These are phyloP conservation scores for Microtus montanus DNA, from an alignment of 2,113 vertebrate species.

Conservation along the genomic window DNA sequence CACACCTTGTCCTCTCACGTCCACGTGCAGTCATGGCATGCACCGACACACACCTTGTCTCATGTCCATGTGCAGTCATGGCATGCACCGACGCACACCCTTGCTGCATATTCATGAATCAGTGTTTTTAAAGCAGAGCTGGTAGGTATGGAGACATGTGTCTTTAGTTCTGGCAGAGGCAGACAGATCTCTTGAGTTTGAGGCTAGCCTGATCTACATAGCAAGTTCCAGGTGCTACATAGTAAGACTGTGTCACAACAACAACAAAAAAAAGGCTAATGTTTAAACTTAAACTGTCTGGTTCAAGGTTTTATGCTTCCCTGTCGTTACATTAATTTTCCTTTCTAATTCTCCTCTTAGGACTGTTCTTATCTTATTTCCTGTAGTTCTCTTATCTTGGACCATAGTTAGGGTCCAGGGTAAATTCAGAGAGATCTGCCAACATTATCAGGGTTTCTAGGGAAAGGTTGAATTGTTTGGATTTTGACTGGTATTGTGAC, in stretches of 20 bases:
- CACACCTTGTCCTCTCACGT: background rate
- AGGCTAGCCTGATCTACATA: background rate
- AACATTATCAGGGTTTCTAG: background rate
- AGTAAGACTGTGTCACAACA: background rate
- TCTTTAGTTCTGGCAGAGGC: background rate
- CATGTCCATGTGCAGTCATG: background rate
- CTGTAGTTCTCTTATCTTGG: background rate
- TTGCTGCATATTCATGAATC: background rate
- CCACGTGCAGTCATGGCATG: no score
- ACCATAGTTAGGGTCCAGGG: background rate
- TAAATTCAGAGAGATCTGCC: background rate
- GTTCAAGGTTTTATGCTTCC: background rate
- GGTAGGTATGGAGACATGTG: background rate
- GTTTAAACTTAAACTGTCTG: constrained; percentile 11
- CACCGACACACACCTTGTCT: background rate
- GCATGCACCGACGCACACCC: no score
- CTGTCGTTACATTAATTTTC: background rate
- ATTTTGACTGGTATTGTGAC: no score
- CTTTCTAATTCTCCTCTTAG: background rate
- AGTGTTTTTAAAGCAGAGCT: background rate
- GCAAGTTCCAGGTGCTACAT: background rate
- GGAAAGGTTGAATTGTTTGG: background rate
- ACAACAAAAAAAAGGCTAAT: background rate
- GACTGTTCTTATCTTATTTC: background rate
- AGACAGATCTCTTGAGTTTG: background rate